Evolutionary conservation across 2,888 invertebrate species (phyloP), one percentile per base, ranked within the genome.

Genomic region (Synanthedon vespiformis): DNA sequence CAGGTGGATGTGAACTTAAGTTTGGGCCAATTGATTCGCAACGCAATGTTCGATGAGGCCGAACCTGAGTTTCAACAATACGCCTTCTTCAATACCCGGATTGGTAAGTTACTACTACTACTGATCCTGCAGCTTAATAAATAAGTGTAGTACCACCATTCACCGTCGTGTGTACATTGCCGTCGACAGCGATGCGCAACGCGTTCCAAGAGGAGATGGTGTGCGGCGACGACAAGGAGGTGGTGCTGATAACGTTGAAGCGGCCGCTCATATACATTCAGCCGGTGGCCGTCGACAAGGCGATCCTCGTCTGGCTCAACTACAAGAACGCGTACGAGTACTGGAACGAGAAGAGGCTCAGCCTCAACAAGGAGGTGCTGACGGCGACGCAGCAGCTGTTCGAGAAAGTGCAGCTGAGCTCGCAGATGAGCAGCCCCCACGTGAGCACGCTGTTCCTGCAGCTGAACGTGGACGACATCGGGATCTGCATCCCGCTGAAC

Each of bases 301-400:
- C 97, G 12, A 97, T 99, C 61, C 90, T 99, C 16, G 97, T 99
- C 50, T 99, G 99, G 99, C 89, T 99, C 58, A 99, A 99, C 87
- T 99, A 99, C 75, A 98, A 98, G 85, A 99, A 98, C 80, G 98
- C 99, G 0, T 99, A 99, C 73, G 98, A 99, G 75, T 99, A 98
- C 80, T 99, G 99, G 99, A 96, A 95, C 62, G 98, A 98, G 77
- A 98, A 99, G 80, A 88, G 98, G 4, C 93, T 95, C 4, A 95
- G 94, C 64, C 87, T 98, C 48, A 97, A 95, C 71, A 95, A 94
- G 66, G 97, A 98, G 73, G 94, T 96, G 44, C 83, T 94, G 0
- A 90, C 92, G 1, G 92, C 93, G 8, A 93, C 93, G 0, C 92
- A 93, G 64, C 92, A 93, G 70, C 90, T 91, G 3, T 80, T 88